Conservation (phyloP, 2,797 vertebrate genomes). For the Liasis olivaceus region DNA sequence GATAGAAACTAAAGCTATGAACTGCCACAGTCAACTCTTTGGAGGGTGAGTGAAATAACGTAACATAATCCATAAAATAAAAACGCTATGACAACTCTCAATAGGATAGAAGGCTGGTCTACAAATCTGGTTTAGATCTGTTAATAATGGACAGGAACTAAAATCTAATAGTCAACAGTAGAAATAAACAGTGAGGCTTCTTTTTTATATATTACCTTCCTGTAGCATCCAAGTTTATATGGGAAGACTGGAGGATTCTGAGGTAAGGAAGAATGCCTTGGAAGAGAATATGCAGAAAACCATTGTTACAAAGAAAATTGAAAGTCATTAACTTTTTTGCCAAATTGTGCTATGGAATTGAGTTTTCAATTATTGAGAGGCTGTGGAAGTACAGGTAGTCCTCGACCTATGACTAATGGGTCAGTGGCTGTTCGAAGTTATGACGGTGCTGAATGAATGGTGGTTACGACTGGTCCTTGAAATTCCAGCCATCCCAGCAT, state of each 20-base stretch:
- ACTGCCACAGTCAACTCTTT: neutral
- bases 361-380: neutral
- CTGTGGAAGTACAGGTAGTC: no score
- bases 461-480: no score
- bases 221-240: neutral
- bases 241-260: neutral
- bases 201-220: neutral
- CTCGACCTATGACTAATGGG: no score
- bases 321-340: neutral
- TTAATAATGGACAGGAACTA: neutral
- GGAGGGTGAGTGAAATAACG: neutral
- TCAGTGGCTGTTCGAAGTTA: no score
- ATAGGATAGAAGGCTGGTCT: neutral
- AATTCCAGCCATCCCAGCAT: no score
- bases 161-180: neutral
- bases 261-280: neutral
- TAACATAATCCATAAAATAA: neutral
- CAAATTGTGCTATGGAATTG: neutral
- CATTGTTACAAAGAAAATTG: neutral
- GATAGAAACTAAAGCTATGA: neutral
- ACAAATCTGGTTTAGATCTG: neutral
- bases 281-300: neutral
- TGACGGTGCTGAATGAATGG: no score
- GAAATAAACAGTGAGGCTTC: neutral
- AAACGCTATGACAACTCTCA: neutral